phyloP scores from a whole-genome alignment of 2,797 vertebrate genomes.

The Lithobates sylvaticus region DNA sequence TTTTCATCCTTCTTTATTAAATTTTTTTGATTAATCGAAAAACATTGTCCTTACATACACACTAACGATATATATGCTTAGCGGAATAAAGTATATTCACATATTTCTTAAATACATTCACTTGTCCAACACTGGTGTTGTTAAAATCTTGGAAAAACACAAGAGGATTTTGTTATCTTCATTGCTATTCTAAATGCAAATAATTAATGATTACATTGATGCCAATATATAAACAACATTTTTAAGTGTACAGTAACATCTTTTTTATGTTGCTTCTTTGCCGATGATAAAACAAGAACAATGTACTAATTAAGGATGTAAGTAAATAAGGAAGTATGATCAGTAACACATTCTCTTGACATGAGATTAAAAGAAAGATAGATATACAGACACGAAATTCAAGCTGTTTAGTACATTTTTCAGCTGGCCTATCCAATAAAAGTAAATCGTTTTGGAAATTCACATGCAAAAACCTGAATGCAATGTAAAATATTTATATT shows the following conservation, averaged over 20 bases:
- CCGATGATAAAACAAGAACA: not conserved
- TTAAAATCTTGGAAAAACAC: conserved; percentile 8
- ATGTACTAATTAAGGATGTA: conserved; percentile 17
- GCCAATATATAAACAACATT: not conserved
- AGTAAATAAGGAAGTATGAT: conserved; percentile 2
- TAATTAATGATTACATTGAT: not conserved
- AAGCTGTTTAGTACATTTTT: conserved; percentile 32
- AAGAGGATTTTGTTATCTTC: conserved; percentile 14
- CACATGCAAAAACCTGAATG: conserved; percentile 30
- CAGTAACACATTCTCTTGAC: conserved; percentile 15
- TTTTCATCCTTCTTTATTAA: too few relatives aligned
- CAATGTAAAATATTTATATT: conserved; percentile 51
- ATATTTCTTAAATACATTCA: not conserved
- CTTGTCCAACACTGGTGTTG: not conserved
- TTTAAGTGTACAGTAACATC: not conserved
- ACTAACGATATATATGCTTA: too few relatives aligned
- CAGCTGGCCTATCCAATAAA: conserved; percentile 50
- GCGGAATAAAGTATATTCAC: too few relatives aligned
- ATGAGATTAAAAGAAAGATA: conserved; percentile 22
- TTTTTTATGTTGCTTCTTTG: not conserved
- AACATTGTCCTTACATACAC: too few relatives aligned
- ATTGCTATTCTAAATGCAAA: not conserved
- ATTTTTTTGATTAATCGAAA: too few relatives aligned
- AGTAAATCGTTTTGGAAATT: conserved; percentile 3
- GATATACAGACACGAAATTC: conserved; percentile 22